Evolutionary conservation across 2,888 invertebrate genomes (phyloP).

Genomic region (Dasypolia templi): DNA sequence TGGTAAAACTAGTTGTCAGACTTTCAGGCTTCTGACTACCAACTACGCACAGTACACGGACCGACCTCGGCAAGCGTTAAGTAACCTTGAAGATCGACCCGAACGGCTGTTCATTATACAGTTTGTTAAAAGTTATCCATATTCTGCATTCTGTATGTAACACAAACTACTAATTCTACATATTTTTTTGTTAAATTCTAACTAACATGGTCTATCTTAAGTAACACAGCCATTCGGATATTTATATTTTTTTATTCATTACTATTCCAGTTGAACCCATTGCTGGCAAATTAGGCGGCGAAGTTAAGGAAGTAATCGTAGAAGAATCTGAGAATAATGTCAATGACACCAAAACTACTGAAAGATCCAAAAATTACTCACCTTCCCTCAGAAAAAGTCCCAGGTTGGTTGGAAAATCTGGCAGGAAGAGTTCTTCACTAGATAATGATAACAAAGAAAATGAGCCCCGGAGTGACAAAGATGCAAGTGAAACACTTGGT

Average conservation of each 20-base stretch:
- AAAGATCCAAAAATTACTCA: conserved; percentile 52
- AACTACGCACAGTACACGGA: no score
- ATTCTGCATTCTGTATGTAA: not conserved
- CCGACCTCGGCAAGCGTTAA: no score
- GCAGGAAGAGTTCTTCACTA: conserved; percentile 58
- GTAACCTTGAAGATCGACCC: not conserved
- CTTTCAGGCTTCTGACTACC: not conserved
- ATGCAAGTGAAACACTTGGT: conserved; percentile 11
- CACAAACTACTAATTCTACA: not conserved
- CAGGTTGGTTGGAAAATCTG: conserved; percentile 69
- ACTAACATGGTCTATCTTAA: not conserved
- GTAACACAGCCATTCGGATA: not conserved
- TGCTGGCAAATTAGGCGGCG: conserved; percentile 62
- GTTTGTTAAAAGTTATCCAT: not conserved
- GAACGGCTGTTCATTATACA: not conserved
- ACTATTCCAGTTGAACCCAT: conserved; percentile 70
- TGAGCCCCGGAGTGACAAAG: conserved; percentile 37
- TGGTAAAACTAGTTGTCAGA: not conserved
- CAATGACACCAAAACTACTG: conserved; percentile 69
- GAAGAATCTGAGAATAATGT: conserved; percentile 73
- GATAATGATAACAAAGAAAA: conserved; percentile 58
- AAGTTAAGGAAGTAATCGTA: conserved; percentile 70
- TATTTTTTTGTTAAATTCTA: not conserved
- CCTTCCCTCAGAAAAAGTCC: conserved; percentile 70
- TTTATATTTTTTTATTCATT: conserved; percentile 20